These are phyloP conservation scores for Nibea coibor DNA, from an alignment of 2,113 vertebrate genomes.

Conservation along the genomic window DNA sequence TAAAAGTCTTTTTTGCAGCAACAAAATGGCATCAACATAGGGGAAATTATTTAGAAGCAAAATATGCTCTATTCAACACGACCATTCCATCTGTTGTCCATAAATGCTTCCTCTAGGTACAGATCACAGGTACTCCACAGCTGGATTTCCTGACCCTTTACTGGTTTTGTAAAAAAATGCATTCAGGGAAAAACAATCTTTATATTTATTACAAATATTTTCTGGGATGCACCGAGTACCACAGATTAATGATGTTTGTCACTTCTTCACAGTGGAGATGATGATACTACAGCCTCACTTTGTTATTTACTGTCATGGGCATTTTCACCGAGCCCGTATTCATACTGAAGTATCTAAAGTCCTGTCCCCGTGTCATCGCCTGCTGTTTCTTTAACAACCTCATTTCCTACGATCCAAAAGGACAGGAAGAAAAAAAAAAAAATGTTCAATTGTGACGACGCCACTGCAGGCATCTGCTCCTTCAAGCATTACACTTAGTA, in stretches of 20 bases:
- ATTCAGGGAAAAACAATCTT: not conserved
- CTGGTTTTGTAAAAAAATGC: not conserved
- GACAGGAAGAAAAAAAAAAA: not conserved
- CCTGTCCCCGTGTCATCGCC: slow-evolving; percentile 4
- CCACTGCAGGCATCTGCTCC: slow-evolving; percentile 39
- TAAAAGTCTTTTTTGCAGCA: not conserved
- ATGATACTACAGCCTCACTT: not conserved
- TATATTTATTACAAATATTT: slow-evolving; percentile 5
- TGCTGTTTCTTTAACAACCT: slow-evolving; percentile 14
- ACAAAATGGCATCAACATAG: too few species aligned
- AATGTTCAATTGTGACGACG: slow-evolving; percentile 27
- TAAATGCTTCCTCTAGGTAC: not conserved
- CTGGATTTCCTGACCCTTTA: not conserved
- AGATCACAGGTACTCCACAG: not conserved
- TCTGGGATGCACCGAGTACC: not conserved
- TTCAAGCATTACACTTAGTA: slow-evolving; percentile 44
- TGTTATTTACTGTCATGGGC: not conserved
- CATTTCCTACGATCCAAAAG: slow-evolving; percentile 40
- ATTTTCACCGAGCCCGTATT: not conserved
- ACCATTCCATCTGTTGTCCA: not conserved
- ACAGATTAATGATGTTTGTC: not conserved
- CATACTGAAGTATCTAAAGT: not conserved
- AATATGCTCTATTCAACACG: not conserved
- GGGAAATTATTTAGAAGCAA: not conserved
- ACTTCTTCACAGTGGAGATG: not conserved